Evolutionary conservation across 2,888 invertebrate genomes (phyloP).

Genomic region (Amaurobius ferox): DNA sequence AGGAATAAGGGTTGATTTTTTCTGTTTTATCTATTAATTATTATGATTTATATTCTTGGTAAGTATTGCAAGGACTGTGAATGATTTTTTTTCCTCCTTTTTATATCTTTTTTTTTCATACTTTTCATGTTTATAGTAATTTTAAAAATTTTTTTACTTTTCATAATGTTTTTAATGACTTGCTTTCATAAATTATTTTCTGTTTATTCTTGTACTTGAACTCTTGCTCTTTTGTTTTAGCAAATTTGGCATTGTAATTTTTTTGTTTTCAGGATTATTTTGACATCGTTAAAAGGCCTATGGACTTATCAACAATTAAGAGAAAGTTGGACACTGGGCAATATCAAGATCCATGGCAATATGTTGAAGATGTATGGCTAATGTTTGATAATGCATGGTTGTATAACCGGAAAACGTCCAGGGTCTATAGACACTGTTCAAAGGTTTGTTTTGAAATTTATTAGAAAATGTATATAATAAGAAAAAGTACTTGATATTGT

Average conservation of each 20-base stretch:
- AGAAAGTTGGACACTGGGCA: slow-evolving; percentile 93
- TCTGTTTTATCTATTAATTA: too few relatives aligned
- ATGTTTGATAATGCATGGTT: slow-evolving; percentile 99
- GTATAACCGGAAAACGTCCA: slow-evolving; percentile 97
- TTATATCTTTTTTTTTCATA: too few relatives aligned
- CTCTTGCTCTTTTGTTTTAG: too few relatives aligned
- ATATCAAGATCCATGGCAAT: slow-evolving; percentile 98
- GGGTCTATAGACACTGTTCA: slow-evolving; percentile 98
- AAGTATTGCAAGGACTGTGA: too few relatives aligned
- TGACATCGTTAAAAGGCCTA: slow-evolving; percentile 97
- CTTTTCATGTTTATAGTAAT: too few relatives aligned
- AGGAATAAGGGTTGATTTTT: too few relatives aligned
- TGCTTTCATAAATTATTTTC: too few relatives aligned
- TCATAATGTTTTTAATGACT: too few relatives aligned
- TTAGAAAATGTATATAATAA: not conserved
- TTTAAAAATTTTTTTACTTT: too few relatives aligned
- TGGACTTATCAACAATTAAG: slow-evolving; percentile 97
- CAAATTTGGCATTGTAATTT: too few relatives aligned
- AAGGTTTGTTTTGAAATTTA: slow-evolving; percentile 84
- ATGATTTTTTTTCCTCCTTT: slow-evolving; percentile 20
- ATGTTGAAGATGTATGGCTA: slow-evolving; percentile 99
- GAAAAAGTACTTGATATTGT: not conserved
- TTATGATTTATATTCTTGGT: too few relatives aligned
- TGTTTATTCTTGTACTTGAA: too few relatives aligned
- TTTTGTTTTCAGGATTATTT: slow-evolving; percentile 86